Evolutionary conservation across 1,140 invertebrate genomes (phyloP).

Genomic region (Saxidomus purpurata): DNA sequence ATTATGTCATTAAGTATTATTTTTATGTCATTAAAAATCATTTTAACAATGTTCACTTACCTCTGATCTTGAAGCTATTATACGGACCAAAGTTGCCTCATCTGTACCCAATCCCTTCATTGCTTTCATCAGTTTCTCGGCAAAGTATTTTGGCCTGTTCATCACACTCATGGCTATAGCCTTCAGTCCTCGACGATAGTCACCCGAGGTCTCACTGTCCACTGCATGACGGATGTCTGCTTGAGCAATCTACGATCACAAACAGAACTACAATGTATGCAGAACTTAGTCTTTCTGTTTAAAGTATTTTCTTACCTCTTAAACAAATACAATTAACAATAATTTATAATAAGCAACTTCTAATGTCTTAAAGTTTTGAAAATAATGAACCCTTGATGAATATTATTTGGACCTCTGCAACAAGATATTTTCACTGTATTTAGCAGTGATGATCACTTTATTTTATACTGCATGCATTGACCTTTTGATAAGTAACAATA

Average conservation of each 20-base stretch:
- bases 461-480: too few relatives aligned
- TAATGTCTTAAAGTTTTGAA: too few relatives aligned
- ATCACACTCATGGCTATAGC: conserved; percentile 81
- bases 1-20: too few relatives aligned
- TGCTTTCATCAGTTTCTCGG: conserved; percentile 94
- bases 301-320: background rate
- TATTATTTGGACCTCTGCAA: too few relatives aligned
- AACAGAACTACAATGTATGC: background rate
- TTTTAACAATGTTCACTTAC: too few relatives aligned
- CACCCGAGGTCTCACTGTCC: conserved; percentile 82
- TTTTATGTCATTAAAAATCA: too few relatives aligned
- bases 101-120: conserved; percentile 96
- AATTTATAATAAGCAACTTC: too few relatives aligned
- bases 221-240: conserved; percentile 82
- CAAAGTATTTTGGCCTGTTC: conserved; percentile 97
- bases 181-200: conserved; percentile 77
- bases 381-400: too few relatives aligned
- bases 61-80: conserved; percentile 95
- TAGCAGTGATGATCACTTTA: too few relatives aligned
- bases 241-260: conserved; percentile 77
- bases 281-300: background rate
- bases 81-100: conserved; percentile 95
- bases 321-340: too few relatives aligned
- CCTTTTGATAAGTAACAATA: too few relatives aligned
- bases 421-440: too few relatives aligned